Conservation (phyloP, 2,113 vertebrate species). For the Bagarius yarrelli region DNA sequence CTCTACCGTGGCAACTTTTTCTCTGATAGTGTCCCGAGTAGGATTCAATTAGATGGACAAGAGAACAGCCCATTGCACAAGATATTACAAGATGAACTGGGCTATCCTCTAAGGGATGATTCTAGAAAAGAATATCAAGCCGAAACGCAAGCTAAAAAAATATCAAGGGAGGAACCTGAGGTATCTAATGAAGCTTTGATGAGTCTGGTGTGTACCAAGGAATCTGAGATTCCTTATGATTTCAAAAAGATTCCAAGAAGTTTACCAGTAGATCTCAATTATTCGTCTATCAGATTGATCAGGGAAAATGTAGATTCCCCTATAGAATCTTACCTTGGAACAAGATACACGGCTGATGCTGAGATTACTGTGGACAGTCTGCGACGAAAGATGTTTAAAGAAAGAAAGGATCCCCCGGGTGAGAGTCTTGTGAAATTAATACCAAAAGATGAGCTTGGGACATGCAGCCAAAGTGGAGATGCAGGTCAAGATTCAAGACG, state of each 20-base stretch:
- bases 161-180: slow-evolving; percentile 46
- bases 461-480: slow-evolving; percentile 21
- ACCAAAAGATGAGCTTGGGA: slow-evolving; percentile 17
- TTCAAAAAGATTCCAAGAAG: slow-evolving; percentile 22
- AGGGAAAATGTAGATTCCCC: slow-evolving; percentile 34
- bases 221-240: slow-evolving; percentile 9
- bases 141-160: slow-evolving; percentile 48
- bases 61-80: slow-evolving; percentile 46
- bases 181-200: slow-evolving; percentile 39
- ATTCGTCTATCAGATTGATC: slow-evolving; percentile 22
- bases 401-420: slow-evolving; percentile 38
- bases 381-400: slow-evolving; percentile 21
- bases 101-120: slow-evolving; percentile 39
- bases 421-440: slow-evolving; percentile 38
- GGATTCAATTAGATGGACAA: slow-evolving; percentile 55
- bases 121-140: slow-evolving; percentile 55
- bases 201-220: slow-evolving; percentile 12
- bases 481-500: slow-evolving; percentile 14
- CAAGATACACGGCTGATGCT: slow-evolving; percentile 11
- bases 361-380: slow-evolving; percentile 24
- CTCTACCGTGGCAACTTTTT: slow-evolving; percentile 57
- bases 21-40: slow-evolving; percentile 53
- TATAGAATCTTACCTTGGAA: slow-evolving; percentile 14
- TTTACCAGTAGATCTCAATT: slow-evolving; percentile 11
- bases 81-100: slow-evolving; percentile 57